Conservation (phyloP, 35 echinoderm and acorn worm genomes). For the Eucidaris tribuloides region DNA sequence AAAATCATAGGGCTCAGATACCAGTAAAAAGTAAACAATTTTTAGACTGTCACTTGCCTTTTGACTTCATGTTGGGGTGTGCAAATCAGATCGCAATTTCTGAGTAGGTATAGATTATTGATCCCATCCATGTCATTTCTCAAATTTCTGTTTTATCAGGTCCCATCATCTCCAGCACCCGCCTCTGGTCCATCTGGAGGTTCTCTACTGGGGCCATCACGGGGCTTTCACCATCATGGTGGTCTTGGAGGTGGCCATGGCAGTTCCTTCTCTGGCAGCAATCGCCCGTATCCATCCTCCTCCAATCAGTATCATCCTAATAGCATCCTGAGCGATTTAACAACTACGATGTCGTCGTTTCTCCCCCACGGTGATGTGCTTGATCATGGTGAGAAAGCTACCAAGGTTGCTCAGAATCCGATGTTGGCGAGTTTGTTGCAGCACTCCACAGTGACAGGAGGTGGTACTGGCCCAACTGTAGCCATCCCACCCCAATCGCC, state of each 20-base stretch:
- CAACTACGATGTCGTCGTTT: slow-evolving; percentile 53
- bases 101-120: too few relatives aligned
- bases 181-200: slow-evolving; percentile 46
- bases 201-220: not conserved
- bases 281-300: slow-evolving; percentile 2
- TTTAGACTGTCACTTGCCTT: too few relatives aligned
- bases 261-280: not conserved
- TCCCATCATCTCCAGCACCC: not conserved
- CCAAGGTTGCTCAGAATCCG: slow-evolving; percentile 86
- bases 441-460: slow-evolving; percentile 29
- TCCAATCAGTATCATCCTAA: not conserved
- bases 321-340: slow-evolving; percentile 66
- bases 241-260: slow-evolving; percentile 12
- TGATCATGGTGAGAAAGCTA: slow-evolving; percentile 28
- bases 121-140: too few relatives aligned
- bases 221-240: slow-evolving; percentile 10
- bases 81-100: too few relatives aligned
- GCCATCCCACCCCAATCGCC: not conserved
- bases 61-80: too few relatives aligned
- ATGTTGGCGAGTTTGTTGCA: slow-evolving; percentile 90
- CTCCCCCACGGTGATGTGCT: slow-evolving; percentile 22
- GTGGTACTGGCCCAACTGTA: slow-evolving; percentile 2
- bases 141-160: too few relatives aligned
- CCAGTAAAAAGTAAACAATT: too few relatives aligned
- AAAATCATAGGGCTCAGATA: too few relatives aligned